phyloP scores from a whole-genome alignment of 2,113 vertebrate genomes.

The Passer domesticus region DNA sequence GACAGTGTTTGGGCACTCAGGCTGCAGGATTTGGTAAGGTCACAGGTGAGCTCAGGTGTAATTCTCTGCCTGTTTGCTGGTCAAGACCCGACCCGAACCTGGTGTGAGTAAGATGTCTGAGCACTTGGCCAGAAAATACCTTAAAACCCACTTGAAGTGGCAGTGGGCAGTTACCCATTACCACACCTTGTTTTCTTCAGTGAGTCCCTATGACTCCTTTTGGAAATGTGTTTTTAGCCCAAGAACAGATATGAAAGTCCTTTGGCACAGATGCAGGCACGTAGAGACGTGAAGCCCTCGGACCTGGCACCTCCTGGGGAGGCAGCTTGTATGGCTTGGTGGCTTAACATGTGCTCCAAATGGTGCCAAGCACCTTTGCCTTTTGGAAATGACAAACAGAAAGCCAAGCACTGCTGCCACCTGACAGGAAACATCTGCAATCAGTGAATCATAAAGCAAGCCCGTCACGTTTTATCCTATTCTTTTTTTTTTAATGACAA shows the following conservation, averaged over 20 bases:
- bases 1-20: accelerated
- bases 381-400: conserved; percentile 8
- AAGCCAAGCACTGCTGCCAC: background rate
- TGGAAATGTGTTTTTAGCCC: background rate
- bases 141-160: background rate
- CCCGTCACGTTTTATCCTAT: conserved; percentile 9
- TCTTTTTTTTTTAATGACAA: conserved; percentile 35
- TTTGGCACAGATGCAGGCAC: background rate
- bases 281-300: background rate
- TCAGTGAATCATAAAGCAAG: conserved; percentile 60
- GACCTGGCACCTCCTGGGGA: background rate
- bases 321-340: background rate
- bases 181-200: conserved; percentile 2
- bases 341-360: conserved; percentile 6
- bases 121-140: background rate
- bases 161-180: background rate
- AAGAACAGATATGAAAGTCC: background rate
- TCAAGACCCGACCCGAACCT: background rate
- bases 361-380: background rate
- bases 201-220: background rate
- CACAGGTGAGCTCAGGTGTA: background rate
- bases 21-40: background rate
- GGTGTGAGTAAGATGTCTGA: conserved; percentile 3
- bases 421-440: conserved; percentile 65
- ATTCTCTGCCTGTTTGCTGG: background rate